Evolutionary conservation across 2,888 invertebrate species (phyloP).

Genomic region (Drosophila hamatofila): DNA sequence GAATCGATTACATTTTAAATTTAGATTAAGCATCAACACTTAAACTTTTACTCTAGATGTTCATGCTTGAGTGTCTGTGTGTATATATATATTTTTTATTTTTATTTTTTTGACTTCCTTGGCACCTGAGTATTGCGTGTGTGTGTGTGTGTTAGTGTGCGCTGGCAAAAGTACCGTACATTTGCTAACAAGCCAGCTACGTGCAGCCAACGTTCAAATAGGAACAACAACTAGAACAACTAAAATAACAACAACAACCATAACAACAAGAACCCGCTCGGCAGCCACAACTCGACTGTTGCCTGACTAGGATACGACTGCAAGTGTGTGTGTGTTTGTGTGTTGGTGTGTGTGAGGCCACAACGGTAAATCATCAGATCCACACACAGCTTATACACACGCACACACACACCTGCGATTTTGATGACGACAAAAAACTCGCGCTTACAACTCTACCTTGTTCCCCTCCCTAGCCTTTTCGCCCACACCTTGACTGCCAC

Average conservation of each 20-base stretch:
- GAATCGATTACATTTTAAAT: constrained; percentile 13
- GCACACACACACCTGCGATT: constrained; percentile 36
- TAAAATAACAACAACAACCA: constrained; percentile 15
- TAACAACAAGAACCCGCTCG: constrained; percentile 42
- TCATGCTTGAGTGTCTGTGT: constrained; percentile 4
- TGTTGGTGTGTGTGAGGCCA: constrained; percentile 61
- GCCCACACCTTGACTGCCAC: constrained; percentile 1
- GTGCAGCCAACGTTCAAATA: constrained; percentile 71
- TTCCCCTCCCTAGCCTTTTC: background rate
- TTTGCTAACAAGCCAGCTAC: constrained; percentile 79
- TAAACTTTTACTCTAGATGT: constrained; percentile 45
- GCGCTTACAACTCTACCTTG: constrained; percentile 12
- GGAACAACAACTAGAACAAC: constrained; percentile 51
- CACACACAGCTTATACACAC: constrained; percentile 11
- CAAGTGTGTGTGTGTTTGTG: constrained; percentile 3
- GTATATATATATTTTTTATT: constrained; percentile 4
- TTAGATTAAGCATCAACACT: constrained; percentile 45
- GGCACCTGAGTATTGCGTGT: background rate
- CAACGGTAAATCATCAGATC: constrained; percentile 74
- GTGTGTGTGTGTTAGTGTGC: constrained; percentile 19
- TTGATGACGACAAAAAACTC: constrained; percentile 62
- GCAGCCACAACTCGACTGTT: constrained; percentile 49
- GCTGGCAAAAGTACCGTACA: constrained; percentile 68
- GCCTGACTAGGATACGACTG: constrained; percentile 42
- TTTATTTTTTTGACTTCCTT: background rate